Percentiles rank a stretch among this genome's conserved stretches.
These are phyloP conservation scores for Eurytoma adleriae DNA, from an alignment of 2,888 invertebrate genomes.

Conservation along the genomic window DNA sequence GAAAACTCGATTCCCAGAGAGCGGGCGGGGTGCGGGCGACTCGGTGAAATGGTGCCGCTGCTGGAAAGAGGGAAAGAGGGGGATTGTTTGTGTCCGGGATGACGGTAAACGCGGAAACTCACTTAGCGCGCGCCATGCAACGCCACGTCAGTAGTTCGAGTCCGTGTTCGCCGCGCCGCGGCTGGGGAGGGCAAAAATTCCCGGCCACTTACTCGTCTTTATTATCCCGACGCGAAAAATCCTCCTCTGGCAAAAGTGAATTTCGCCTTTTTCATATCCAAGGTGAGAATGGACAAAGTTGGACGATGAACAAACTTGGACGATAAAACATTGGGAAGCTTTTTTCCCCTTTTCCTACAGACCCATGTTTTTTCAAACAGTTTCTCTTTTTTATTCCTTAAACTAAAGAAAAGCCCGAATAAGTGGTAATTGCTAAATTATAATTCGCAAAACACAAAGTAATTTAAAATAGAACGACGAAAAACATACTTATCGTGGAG, in stretches of 20 bases:
- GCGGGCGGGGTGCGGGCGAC: constrained; percentile 7
- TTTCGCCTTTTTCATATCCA: constrained; percentile 25
- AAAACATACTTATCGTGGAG: too few relatives aligned
- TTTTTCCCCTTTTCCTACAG: background rate
- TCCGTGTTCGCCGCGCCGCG: background rate
- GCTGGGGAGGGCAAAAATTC: constrained; percentile 14
- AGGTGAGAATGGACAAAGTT: constrained; percentile 5
- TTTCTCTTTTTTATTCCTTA: background rate
- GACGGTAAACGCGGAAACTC: constrained; percentile 54
- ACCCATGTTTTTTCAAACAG: too few relatives aligned
- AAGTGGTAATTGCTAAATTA: too few relatives aligned
- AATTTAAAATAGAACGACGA: too few relatives aligned
- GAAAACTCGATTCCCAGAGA: constrained; percentile 41
- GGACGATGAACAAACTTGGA: constrained; percentile 42
- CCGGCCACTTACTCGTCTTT: constrained; percentile 47
- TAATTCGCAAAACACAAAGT: too few relatives aligned
- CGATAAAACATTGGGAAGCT: constrained; percentile 25
- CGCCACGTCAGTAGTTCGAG: constrained; percentile 7
- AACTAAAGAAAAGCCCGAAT: too few relatives aligned
- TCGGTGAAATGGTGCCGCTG: constrained; percentile 6
- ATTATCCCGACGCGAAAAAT: constrained; percentile 37
- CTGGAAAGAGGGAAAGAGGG: constrained; percentile 11
- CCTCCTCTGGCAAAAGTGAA: constrained; percentile 27
- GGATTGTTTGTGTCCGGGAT: constrained; percentile 47
- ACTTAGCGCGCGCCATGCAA: constrained; percentile 40